Evolutionary conservation across 30 jellyfish, hydroid and myxozoan genomes (phyloP).

Genomic region (Aurelia aurita): DNA sequence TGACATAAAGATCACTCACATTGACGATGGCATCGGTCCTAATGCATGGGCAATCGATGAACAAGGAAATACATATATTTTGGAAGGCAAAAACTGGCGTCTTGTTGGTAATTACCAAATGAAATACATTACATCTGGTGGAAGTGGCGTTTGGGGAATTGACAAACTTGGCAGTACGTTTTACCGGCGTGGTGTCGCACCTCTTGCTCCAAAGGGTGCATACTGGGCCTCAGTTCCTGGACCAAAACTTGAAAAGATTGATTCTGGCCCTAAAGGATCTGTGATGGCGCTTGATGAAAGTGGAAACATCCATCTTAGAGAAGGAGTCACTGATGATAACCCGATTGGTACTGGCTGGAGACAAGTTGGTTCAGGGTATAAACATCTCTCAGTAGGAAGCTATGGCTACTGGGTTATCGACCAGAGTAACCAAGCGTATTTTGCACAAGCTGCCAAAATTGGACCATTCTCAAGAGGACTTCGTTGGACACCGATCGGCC

Average conservation of each 20-base stretch:
- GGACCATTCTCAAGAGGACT: constrained; percentile 21
- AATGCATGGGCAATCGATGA: constrained; percentile 73
- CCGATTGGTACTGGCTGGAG: constrained; percentile 86
- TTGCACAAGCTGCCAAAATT: constrained; percentile 56
- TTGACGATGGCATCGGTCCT: constrained; percentile 72
- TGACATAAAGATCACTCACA: constrained; percentile 19
- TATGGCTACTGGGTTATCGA: constrained; percentile 89
- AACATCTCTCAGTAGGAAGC: constrained; percentile 73
- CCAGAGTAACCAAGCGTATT: constrained; percentile 56
- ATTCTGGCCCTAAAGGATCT: constrained; percentile 82
- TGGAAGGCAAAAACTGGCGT: constrained; percentile 59
- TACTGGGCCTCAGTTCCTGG: constrained; percentile 56
- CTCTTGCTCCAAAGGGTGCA: constrained; percentile 72
- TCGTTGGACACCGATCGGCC: constrained; percentile 68
- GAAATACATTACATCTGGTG: constrained; percentile 85
- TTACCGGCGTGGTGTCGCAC: constrained; percentile 64
- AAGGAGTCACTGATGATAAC: constrained; percentile 69
- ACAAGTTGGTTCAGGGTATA: constrained; percentile 55
- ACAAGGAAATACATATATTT: constrained; percentile 51
- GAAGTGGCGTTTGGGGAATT: constrained; percentile 95
- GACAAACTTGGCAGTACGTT: constrained; percentile 37
- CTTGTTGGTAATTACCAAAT: constrained; percentile 25
- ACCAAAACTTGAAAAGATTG: constrained; percentile 52
- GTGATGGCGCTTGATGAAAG: constrained; percentile 73
- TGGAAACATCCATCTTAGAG: constrained; percentile 62